Conservation (phyloP, 2,888 invertebrate species). For the Agrochola circellaris region DNA sequence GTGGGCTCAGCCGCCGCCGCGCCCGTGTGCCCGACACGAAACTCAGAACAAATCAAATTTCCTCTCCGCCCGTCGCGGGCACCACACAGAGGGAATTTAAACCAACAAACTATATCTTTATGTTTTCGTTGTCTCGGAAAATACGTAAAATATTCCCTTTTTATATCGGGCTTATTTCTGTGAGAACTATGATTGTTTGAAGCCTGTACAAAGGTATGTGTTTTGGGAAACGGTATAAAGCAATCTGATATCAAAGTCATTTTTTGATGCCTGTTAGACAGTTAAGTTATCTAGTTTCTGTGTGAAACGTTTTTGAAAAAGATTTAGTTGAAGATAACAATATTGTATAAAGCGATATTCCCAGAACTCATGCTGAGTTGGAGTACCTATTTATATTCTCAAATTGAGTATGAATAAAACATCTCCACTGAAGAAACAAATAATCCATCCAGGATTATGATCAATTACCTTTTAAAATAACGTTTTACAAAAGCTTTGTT, state of each 20-base stretch:
- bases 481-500: neutral
- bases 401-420: neutral
- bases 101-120: slow-evolving; percentile 68
- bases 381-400: neutral
- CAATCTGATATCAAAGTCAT: slow-evolving; percentile 16
- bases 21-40: slow-evolving; percentile 43
- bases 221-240: slow-evolving; percentile 13
- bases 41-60: slow-evolving; percentile 78
- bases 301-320: neutral
- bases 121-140: slow-evolving; percentile 54
- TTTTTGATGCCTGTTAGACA: slow-evolving; percentile 8
- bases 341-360: neutral
- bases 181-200: slow-evolving; percentile 48
- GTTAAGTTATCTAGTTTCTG: neutral
- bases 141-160: slow-evolving; percentile 47
- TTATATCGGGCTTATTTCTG: slow-evolving; percentile 49
- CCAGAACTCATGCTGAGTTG: neutral
- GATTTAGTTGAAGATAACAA: neutral
- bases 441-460: neutral
- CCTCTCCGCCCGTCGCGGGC: slow-evolving; percentile 61
- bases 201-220: slow-evolving; percentile 10
- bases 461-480: neutral
- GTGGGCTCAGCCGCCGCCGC: neutral
- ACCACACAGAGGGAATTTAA: slow-evolving; percentile 70
- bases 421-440: neutral